Base-by-base conservation (phyloP, 2,888 invertebrate genomes). In the Pemphredon lugubris region DNA sequence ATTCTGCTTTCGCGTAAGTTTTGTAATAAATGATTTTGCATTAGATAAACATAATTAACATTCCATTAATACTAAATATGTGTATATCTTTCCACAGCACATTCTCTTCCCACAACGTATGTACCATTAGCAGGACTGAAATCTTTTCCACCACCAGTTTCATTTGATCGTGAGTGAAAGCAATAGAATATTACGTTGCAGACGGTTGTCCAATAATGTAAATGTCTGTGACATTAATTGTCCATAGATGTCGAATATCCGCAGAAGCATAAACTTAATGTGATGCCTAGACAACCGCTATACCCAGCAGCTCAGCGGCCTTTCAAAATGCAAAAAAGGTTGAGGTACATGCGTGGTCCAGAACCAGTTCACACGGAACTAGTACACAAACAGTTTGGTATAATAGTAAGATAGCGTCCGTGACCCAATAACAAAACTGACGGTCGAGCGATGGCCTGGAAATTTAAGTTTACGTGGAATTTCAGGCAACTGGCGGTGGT, bases 361-460 rank as follows among this genome's bases (percentile, higher is more conserved):
- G 99, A 99, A 90, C 74, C 88, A 3, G 87, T 97, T 20, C 98
- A 99, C 84, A 98, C 95, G 81, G 92, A 93, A 55, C 91, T 99
- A 9, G 92, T 96, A 67, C 95, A 98, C 83, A 94, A 96, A 85
- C 98, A 99, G 86, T 99, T 93, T 92, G 99, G 98, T 42, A 94
- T 99, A 75, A 92, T 98, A 90, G 97, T 97, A 91, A 91, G 93
- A 90, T n/a, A n/a, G n/a, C n/a, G n/a, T n/a, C n/a, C n/a, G n/a
- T n/a, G n/a, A n/a, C n/a, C n/a, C n/a, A n/a, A n/a, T 42, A 16
- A 30, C 23, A 30, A 11, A 34, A 34, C 34, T 20, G 1, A 11
- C 9, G 6, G 2, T 0, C 5, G n/a, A 37, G 7, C 9, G n/a
- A 1, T 7, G 7, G 5, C 5, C 1, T 13, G 1, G 37, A 2